A percentile compares a stretch with the other conserved stretches of the same genome.
These are phyloP conservation scores for Anagrus nilaparvatae DNA, from an alignment of 1,140 invertebrate species.

Conservation along the genomic window DNA sequence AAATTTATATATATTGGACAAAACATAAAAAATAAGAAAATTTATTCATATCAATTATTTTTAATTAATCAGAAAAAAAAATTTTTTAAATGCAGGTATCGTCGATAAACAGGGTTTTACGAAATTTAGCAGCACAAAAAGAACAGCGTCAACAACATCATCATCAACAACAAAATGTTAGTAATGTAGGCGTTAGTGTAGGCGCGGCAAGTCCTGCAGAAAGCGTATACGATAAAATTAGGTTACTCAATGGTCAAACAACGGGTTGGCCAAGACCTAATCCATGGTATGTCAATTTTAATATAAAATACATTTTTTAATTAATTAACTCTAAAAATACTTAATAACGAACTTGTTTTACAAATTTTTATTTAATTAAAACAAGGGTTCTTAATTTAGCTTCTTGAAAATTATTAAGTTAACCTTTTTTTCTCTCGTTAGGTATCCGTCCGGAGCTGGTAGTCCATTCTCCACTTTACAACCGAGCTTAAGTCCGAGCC, in stretches of 20 bases:
- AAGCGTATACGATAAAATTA: constrained; percentile 75
- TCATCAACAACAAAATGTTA: constrained; percentile 32
- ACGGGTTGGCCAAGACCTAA: constrained; percentile 49
- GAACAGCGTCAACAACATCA: constrained; percentile 51
- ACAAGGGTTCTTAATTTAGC: no score
- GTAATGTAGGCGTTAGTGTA: constrained; percentile 40
- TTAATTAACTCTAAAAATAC: constrained; percentile 3
- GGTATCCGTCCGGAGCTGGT: constrained; percentile 42
- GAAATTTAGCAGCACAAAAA: constrained; percentile 87
- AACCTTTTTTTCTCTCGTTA: constrained; percentile 15
- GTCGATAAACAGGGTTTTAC: constrained; percentile 95
- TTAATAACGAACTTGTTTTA: neutral
- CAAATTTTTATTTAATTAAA: neutral
- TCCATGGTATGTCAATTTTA: constrained; percentile 46
- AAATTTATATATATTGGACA: no score
- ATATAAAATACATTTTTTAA: constrained; percentile 23
- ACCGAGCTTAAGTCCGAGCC: constrained; percentile 41
- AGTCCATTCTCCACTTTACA: constrained; percentile 42
- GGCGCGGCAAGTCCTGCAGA: constrained; percentile 39
- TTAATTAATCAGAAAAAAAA: no score
- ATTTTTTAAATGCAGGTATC: constrained; percentile 86
- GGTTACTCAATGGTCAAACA: constrained; percentile 71
- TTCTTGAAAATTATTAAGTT: no score
- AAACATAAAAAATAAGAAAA: no score
- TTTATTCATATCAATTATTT: no score